These are phyloP conservation scores for Dendrophyllia cribrosa DNA, from an alignment of 64 coral and sea anemone genomes.

Conservation along the genomic window DNA sequence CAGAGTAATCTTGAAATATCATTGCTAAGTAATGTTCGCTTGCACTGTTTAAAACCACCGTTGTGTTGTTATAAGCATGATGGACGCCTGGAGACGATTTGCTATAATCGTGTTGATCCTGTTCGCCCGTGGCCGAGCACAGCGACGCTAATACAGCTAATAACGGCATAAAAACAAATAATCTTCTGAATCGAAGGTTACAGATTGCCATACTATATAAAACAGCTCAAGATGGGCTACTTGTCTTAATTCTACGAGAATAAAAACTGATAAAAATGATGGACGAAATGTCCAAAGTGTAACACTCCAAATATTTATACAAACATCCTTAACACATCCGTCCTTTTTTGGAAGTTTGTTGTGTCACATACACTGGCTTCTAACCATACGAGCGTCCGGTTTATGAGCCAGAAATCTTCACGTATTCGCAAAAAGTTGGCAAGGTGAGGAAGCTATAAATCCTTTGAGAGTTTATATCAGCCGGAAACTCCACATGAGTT, in stretches of 20 bases:
- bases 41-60: slow-evolving; percentile 27
- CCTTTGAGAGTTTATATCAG: too few species aligned
- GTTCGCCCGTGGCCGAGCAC: not conserved
- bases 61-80: not conserved
- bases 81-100: not conserved
- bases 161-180: not conserved
- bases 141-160: not conserved
- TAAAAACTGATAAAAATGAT: not conserved
- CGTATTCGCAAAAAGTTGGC: not conserved
- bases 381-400: not conserved
- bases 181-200: not conserved
- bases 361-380: too few species aligned
- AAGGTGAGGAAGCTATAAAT: too few species aligned
- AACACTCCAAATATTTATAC: not conserved
- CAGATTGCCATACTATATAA: not conserved
- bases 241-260: slow-evolving; percentile 20
- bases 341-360: too few species aligned
- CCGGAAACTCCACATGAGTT: too few species aligned
- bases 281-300: not conserved
- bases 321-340: not conserved
- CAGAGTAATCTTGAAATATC: slow-evolving; percentile 36
- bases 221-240: not conserved
- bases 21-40: slow-evolving; percentile 13
- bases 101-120: not conserved
- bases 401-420: not conserved